Base-by-base conservation (phyloP, 2,113 vertebrate genomes). In the Notothenia rossii region DNA sequence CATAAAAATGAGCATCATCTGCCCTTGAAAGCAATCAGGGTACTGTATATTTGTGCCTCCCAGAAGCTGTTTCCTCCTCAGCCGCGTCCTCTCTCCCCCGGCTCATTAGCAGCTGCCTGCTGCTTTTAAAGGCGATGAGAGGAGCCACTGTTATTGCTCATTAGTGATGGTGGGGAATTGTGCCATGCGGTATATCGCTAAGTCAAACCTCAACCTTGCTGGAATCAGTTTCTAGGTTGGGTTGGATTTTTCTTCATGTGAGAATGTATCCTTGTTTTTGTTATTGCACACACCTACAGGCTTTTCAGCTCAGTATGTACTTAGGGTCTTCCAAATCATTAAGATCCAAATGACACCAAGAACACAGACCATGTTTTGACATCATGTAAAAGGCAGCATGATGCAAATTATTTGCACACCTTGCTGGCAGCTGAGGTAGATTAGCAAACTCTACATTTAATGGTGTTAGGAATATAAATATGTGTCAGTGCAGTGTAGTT, bases 41-140 rank as follows among this genome's bases (percentile, higher is more conserved):
- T 50, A 65, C 46, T 75, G 66, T 10, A 33, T 80, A 72, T 80
- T 55, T 71, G 33, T 61, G 43, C 50, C 60, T 76, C 25, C 55
- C 40, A 80, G 65, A 66, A 80, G 60, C 17, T 7, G 50, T 53
- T 53, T 66, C 48, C 36, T 29, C 56, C 36, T 60, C 80, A 48
- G 53, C 67, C 65, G 79, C 17, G 7, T 36, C 25, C 61, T 53
- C 33, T 33, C 45, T 36, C 62, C 59, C 20, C 40, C 1, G 9
- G 68, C 85, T 87, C 81, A 79, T 82, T 82, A 77, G 64, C 59
- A 65, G 53, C 77, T 78, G 77, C 48, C 80, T 82, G 66, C 79
- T 65, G 63, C 55, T 67, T 82, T 82, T 82, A 75, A 82, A 58
- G 60, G 33, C 33, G 72, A 73, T 77, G 73, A 81, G 68, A 77